phyloP scores from a whole-genome alignment of 2,113 vertebrate genomes.

The Solenodon paradoxus region DNA sequence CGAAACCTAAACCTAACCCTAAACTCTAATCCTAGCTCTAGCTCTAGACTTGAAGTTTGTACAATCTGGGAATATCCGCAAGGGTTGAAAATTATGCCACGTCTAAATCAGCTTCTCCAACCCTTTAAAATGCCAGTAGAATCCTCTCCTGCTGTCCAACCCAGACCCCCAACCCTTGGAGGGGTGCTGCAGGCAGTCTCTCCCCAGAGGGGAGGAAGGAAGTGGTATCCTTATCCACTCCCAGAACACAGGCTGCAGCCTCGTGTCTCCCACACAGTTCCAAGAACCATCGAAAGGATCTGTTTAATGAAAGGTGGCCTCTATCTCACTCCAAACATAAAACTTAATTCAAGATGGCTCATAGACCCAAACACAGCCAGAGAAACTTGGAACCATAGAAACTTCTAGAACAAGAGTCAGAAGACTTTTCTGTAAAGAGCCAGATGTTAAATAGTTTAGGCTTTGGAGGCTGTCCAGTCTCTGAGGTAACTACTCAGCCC shows the following conservation, averaged over 20 bases:
- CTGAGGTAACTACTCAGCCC: not conserved
- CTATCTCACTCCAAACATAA: not conserved
- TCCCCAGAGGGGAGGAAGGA: no score
- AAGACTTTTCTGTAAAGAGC: not conserved
- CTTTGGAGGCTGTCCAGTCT: not conserved
- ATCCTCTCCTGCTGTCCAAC: no score
- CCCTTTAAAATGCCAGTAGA: not conserved
- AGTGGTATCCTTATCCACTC: not conserved
- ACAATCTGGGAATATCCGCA: not conserved
- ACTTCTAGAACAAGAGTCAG: not conserved
- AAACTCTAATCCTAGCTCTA: no score
- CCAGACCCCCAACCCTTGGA: accelerated
- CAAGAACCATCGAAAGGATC: not conserved
- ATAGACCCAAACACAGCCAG: not conserved
- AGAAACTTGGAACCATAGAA: not conserved
- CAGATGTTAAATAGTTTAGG: not conserved
- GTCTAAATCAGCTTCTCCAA: not conserved
- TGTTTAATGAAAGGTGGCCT: not conserved
- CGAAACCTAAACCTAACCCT: no score
- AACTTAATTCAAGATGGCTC: not conserved
- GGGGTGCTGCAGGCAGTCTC: accelerated
- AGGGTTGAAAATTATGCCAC: not conserved
- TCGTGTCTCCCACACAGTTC: not conserved
- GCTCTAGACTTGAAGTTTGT: not conserved
- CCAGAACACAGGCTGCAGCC: not conserved